A percentile compares a stretch with the other conserved stretches of the same genome.
phyloP scores from a whole-genome alignment of 2,113 vertebrate genomes.

The Phrynocephalus versicolor region DNA sequence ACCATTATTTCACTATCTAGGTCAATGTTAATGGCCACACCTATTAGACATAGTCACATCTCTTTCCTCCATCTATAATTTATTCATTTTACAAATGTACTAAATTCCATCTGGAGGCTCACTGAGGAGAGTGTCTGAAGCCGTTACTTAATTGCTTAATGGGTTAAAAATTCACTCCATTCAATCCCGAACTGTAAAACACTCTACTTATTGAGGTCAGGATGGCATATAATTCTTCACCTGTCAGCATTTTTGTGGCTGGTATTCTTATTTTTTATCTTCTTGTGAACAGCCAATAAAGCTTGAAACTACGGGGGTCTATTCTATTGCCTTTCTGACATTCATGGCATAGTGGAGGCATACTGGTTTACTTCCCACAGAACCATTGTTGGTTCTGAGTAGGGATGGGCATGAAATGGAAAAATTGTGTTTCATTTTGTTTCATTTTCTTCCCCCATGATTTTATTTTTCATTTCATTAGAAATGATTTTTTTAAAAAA shows the following conservation, averaged over 20 bases:
- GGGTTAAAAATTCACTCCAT: slow-evolving; percentile 15
- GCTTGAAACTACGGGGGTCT: not conserved
- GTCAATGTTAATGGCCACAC: slow-evolving; percentile 11
- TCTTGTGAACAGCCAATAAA: not conserved
- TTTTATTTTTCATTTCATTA: too few species aligned
- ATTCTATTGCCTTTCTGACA: not conserved
- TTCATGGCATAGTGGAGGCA: not conserved
- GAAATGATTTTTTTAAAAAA: too few species aligned
- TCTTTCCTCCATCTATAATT: slow-evolving; percentile 7
- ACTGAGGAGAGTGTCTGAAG: slow-evolving; percentile 35
- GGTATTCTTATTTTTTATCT: not conserved
- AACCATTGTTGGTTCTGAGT: not conserved
- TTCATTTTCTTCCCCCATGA: too few species aligned
- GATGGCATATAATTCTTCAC: slow-evolving; percentile 11
- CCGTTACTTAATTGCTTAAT: slow-evolving; percentile 27
- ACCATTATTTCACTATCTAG: slow-evolving; percentile 11
- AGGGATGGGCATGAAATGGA: too few species aligned
- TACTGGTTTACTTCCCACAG: not conserved
- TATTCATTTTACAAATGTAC: slow-evolving; percentile 46
- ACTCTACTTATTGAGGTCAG: slow-evolving; percentile 7
- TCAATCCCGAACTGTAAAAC: slow-evolving; percentile 33
- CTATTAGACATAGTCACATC: slow-evolving; percentile 32
- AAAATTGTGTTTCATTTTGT: too few species aligned
- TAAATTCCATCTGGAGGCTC: slow-evolving; percentile 23
- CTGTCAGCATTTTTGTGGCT: not conserved